A percentile compares a stretch with the other conserved stretches of the same genome.
Conservation (phyloP, 2,797 vertebrate genomes). For the Tauraco hartlaubi region DNA sequence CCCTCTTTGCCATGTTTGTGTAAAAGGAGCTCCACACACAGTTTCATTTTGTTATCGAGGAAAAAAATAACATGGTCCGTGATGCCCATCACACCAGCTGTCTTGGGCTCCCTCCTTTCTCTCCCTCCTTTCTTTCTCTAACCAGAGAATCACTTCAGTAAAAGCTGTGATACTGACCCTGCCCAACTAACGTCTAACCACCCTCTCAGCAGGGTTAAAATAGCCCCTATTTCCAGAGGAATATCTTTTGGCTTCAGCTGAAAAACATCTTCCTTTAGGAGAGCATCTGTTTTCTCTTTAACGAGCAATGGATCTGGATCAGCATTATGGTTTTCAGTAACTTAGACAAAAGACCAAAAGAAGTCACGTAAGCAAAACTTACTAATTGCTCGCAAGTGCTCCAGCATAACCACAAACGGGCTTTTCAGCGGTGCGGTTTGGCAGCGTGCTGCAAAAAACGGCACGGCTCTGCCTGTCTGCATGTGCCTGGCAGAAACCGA, state of each 20-base stretch:
- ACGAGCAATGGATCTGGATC: not conserved
- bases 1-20: not conserved
- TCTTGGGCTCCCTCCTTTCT: not conserved
- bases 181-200: not conserved
- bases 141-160: not conserved
- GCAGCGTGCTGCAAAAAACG: not conserved
- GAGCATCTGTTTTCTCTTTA: not conserved
- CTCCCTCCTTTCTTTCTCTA: not conserved
- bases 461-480: not conserved
- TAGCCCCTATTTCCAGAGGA: not conserved
- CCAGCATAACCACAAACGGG: not conserved
- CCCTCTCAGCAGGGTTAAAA: not conserved
- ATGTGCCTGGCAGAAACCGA: not conserved
- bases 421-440: not conserved
- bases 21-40: not conserved
- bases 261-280: not conserved
- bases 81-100: not conserved
- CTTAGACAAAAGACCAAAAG: not conserved
- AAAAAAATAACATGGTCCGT: fast-evolving
- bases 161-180: not conserved
- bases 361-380: not conserved
- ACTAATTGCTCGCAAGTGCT: not conserved
- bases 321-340: not conserved
- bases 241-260: not conserved
- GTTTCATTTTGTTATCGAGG: not conserved